Evolutionary conservation across 2,113 vertebrate species (phyloP).

Genomic region (Australoheros scitulus): DNA sequence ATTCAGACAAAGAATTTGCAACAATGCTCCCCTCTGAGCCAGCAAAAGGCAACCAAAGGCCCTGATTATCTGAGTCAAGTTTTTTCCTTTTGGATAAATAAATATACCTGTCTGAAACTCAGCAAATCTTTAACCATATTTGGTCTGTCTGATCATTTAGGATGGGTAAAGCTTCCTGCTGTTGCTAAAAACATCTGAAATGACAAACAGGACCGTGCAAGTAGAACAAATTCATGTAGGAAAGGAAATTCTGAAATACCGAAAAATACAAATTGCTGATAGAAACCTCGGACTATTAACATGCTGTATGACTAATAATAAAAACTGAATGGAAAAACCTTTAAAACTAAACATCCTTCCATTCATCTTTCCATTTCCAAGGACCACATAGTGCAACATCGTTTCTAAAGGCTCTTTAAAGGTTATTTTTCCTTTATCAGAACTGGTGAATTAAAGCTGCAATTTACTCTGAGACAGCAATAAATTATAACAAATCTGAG

Average conservation of each 20-base stretch:
- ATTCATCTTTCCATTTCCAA: neutral
- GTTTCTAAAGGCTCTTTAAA: neutral
- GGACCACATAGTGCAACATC: neutral
- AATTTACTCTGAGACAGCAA: neutral
- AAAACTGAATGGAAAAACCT: rapidly evolving
- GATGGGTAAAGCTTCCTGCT: neutral
- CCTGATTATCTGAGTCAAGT: too few relatives aligned
- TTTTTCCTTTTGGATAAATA: neutral
- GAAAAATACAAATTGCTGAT: neutral
- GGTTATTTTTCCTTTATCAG: neutral
- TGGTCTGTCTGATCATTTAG: neutral
- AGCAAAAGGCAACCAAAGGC: too few relatives aligned
- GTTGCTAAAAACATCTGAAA: neutral
- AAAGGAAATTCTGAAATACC: neutral
- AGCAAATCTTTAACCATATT: neutral
- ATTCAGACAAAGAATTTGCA: neutral
- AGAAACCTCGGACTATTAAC: neutral
- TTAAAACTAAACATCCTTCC: neutral
- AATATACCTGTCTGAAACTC: neutral
- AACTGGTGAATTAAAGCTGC: neutral
- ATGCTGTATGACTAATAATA: neutral
- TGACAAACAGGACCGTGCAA: neutral
- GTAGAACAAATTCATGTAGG: neutral
- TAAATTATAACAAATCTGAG: neutral
- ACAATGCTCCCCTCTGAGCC: too few relatives aligned